These are phyloP conservation scores for Columbina picui DNA, from an alignment of 2,113 vertebrate species.

Conservation along the genomic window DNA sequence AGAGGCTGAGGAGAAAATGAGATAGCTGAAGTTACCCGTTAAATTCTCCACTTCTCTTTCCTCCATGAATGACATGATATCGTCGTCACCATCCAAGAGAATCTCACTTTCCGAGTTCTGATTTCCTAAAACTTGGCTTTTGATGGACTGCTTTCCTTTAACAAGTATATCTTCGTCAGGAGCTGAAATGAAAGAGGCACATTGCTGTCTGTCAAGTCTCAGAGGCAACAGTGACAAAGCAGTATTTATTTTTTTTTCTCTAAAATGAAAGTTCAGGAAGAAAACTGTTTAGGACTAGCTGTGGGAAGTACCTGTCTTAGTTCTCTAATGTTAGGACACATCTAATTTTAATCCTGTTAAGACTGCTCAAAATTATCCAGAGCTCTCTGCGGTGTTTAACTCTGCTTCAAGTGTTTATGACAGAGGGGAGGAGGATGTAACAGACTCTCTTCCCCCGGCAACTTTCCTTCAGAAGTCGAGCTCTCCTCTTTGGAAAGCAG, in stretches of 20 bases:
- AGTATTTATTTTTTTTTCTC: background rate
- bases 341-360: constrained; percentile 44
- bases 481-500: background rate
- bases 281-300: background rate
- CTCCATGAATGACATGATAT: constrained; percentile 92
- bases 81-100: constrained; percentile 90
- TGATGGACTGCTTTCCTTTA: constrained; percentile 95
- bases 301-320: background rate
- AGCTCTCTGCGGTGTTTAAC: background rate
- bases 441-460: background rate
- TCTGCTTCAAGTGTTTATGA: background rate
- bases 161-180: constrained; percentile 90
- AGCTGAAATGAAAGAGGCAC: constrained; percentile 79
- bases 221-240: background rate
- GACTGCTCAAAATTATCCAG: background rate
- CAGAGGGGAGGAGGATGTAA: background rate
- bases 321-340: constrained; percentile 8
- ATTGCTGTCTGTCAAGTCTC: constrained; percentile 39
- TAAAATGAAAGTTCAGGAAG: background rate
- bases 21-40: constrained; percentile 83
- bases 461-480: fast-evolving
- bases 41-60: constrained; percentile 96
- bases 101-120: constrained; percentile 92
- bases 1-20: constrained; percentile 26
- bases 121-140: constrained; percentile 89